Evolutionary conservation across 2,888 invertebrate genomes (phyloP), one percentile per base, ranked within the genome.

Genomic region (Tanytarsus gracilentus): DNA sequence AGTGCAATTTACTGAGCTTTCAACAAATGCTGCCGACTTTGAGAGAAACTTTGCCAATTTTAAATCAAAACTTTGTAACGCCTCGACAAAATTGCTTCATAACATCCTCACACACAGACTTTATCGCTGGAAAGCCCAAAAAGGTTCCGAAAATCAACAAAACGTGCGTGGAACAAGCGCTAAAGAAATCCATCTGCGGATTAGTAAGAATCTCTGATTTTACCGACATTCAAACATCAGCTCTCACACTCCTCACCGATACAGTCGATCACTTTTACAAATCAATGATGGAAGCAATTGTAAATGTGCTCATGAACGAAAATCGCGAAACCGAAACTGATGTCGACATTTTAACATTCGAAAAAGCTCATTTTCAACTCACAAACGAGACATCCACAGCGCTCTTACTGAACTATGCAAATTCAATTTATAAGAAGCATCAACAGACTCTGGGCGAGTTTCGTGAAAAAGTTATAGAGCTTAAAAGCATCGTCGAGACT

Each of bases 141-240:
- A 29, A 25, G 3, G n/a, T 36, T 25, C 21, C 2, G 4, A 55
- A 58, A 33, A n/a, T 58, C 3, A 58, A 48, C 8, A 44, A 58
- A 30, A 30, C 40, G 2, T 48, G 48, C 14, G 58, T 23, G 1
- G 23, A 48, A 7, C 21, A 33, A 3, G 58, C 58, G 9, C 4
- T 58, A 8, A 58, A 23, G 8, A 58, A 58, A 23, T 44, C 58
- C 4, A 58, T 58, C 23, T 58, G 58, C 30, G 58, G 58, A 23
- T 48, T 58, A 7, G 14, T 39, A 8, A 58, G 58, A 16, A 11
- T 58, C 0, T 40, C 40, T 5, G 30, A 58, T 11, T 58, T 40
- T 30, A 29, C 44, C 5, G 58, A 48, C 6, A 48, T 48, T 4
- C 23, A 25, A 9, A 21, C 44, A 23, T 58, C 58, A 8, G 44